Evolutionary conservation across 1,140 invertebrate genomes (phyloP).

Genomic region (Mactra quadrangularis): DNA sequence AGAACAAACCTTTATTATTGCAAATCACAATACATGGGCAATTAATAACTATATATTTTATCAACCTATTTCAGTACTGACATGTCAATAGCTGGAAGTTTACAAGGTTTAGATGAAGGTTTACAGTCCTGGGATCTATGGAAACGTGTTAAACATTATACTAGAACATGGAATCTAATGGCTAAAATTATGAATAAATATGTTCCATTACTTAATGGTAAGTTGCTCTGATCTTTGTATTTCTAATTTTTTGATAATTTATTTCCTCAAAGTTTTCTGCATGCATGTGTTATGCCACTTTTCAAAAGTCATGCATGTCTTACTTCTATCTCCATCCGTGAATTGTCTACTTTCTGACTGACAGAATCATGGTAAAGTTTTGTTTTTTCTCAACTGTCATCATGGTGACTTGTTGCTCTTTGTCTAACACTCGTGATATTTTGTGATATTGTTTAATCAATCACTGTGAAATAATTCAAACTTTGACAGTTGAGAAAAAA

Average conservation of each 20-base stretch:
- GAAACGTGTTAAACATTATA: slow-evolving; percentile 46
- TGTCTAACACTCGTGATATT: too few relatives aligned
- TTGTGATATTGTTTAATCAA: too few relatives aligned
- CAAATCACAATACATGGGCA: too few relatives aligned
- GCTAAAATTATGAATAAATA: slow-evolving; percentile 29
- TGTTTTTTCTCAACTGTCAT: too few relatives aligned
- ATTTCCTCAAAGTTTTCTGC: neutral
- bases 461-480: too few relatives aligned
- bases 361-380: too few relatives aligned
- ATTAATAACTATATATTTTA: too few relatives aligned
- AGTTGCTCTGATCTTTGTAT: neutral
- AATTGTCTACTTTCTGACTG: neutral
- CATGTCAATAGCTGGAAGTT: neutral
- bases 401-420: too few relatives aligned
- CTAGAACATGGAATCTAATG: slow-evolving; percentile 24
- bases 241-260: neutral
- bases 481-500: too few relatives aligned
- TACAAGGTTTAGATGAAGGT: neutral
- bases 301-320: neutral
- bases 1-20: too few relatives aligned
- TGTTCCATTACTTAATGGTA: neutral
- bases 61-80: neutral
- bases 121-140: slow-evolving; percentile 11
- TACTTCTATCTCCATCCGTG: neutral
- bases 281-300: neutral